Evolutionary conservation across 2,888 invertebrate species (phyloP).

Genomic region (Mythimna pallens): DNA sequence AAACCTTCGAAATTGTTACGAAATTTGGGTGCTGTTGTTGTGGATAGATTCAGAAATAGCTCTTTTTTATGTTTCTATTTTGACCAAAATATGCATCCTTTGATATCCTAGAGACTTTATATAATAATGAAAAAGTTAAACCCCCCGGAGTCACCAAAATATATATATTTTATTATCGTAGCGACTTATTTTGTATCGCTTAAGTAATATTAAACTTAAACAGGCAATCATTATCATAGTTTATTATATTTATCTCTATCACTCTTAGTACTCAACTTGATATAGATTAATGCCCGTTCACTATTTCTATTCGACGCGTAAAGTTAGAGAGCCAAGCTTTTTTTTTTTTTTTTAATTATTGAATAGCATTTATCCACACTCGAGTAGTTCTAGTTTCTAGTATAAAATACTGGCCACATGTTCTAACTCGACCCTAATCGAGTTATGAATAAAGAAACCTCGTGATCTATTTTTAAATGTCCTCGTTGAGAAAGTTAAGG

Average conservation of each 20-base stretch:
- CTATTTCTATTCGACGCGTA: neutral
- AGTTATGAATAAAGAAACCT: neutral
- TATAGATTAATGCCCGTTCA: neutral
- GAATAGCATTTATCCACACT: neutral
- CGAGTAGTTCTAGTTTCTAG: neutral
- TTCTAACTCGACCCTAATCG: neutral
- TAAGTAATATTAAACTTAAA: slow-evolving; percentile 5
- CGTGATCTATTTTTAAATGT: neutral
- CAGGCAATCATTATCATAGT: neutral
- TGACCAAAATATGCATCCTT: neutral
- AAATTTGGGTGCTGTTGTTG: neutral
- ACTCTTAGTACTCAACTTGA: neutral
- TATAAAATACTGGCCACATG: neutral
- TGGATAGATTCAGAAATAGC: neutral
- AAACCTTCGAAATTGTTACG: neutral
- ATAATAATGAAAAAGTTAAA: neutral
- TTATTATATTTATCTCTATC: neutral
- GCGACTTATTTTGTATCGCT: slow-evolving; percentile 5
- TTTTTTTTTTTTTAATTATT: slow-evolving; percentile 4
- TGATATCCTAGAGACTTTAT: neutral
- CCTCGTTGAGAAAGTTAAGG: neutral
- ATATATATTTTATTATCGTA: neutral
- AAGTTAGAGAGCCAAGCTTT: neutral
- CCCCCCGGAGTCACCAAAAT: neutral
- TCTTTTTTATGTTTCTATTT: neutral